Conservation (phyloP, 2,797 vertebrate genomes). For the Tamandua tetradactyla region DNA sequence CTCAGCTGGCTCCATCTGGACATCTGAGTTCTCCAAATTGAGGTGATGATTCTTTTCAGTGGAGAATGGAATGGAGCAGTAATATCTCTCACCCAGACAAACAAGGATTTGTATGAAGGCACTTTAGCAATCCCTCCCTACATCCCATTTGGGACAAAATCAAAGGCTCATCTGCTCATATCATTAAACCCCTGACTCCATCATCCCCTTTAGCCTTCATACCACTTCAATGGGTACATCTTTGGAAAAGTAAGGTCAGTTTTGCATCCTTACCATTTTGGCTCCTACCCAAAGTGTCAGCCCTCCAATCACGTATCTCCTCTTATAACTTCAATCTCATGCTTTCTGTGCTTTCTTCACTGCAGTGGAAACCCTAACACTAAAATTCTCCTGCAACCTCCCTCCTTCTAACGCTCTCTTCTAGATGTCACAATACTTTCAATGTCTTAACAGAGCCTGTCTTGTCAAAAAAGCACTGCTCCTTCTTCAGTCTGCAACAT, state of each 20-base stretch:
- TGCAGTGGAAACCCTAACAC: not conserved
- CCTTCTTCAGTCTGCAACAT: not conserved
- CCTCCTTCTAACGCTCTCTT: not conserved
- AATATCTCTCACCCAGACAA: not conserved
- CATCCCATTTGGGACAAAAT: not conserved
- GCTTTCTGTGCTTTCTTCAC: not conserved
- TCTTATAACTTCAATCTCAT: not conserved
- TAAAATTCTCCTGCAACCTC: not conserved
- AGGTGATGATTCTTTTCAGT: not conserved
- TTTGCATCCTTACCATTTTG: not conserved
- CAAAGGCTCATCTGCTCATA: not conserved
- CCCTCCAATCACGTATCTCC: not conserved
- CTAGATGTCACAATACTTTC: not conserved
- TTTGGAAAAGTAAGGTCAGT: not conserved
- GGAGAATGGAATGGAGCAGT: not conserved
- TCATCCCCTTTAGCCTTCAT: not conserved
- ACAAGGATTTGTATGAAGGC: not conserved
- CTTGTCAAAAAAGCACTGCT: not conserved
- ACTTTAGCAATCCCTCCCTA: not conserved
- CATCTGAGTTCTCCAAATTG: not conserved
- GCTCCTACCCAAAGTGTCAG: not conserved
- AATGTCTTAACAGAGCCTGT: not conserved
- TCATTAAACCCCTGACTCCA: not conserved
- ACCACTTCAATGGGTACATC: not conserved
- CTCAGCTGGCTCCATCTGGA: not conserved